Base-by-base conservation (phyloP, 2,113 vertebrate genomes). In the Hippocampus abdominalis region DNA sequence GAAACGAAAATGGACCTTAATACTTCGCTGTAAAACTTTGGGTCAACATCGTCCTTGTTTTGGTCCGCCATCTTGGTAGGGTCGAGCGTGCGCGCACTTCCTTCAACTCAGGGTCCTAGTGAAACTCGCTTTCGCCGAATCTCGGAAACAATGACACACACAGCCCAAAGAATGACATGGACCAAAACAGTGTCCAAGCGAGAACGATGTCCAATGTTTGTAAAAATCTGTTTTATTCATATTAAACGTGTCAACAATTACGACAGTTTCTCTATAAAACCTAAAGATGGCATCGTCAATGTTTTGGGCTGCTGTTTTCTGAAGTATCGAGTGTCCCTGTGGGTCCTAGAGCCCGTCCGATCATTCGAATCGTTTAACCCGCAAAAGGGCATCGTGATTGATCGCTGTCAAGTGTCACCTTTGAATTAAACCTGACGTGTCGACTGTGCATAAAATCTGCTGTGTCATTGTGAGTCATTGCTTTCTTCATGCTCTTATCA, bases 51-150 rank as follows among this genome's bases (percentile, higher is more conserved):
- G 1, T 69, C 7, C 57, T 51, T 78, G 67, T 86, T 79, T 57
- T 64, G 64, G 39, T 90, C 89, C 71, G 90, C 91, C 91, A 93
- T 93, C 62, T 87, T 88, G 57, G 4, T 13, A 10, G 3, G 7
- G 18, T 1, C 10, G 10, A 44, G 15, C 36, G 39, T 2, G 3
- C 16, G 1, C 10, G 0, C 20, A 27, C 15, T 60, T 60, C 27
- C 27, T 57, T 57, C 54, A 12, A 11, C 27, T 20, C 85, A 1
- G 76, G 88, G 85, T 89, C 81, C 81, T 79, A 9, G 6, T 0
- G 81, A 46, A 65, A 0, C 56, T 49, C 29, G 0, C 0, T 4
- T 54, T 54, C 20, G 21, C 1, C 23, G 1, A 57, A 57, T n/a
- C 51, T 10, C 2, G 51, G 8, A 9, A 23, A n/a, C 10, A 44